Evolutionary conservation across 2,113 vertebrate genomes (phyloP).

Genomic region (Notothenia coriiceps): DNA sequence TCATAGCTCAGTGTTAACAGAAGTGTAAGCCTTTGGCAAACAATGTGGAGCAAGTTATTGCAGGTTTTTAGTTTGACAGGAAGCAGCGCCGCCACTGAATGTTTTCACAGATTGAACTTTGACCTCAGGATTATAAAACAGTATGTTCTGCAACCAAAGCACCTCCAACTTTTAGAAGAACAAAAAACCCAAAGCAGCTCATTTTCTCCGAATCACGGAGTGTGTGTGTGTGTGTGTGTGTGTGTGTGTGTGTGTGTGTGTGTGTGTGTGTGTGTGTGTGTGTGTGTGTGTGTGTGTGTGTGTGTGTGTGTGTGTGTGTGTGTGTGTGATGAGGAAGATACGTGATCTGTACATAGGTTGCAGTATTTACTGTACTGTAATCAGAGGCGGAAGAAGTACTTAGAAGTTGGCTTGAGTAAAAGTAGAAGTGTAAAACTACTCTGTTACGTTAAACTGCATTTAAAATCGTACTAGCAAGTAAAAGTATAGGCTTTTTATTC

Average conservation of each 20-base stretch:
- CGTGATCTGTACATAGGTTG: too few relatives aligned
- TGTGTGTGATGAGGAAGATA: too few relatives aligned
- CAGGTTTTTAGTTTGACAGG: slow-evolving; percentile 1
- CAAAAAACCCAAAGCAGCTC: slow-evolving; percentile 7
- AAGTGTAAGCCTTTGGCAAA: neutral
- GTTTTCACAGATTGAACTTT: slow-evolving; percentile 4
- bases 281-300: too few relatives aligned
- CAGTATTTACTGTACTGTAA: neutral
- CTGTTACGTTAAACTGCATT: too few relatives aligned
- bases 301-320: too few relatives aligned
- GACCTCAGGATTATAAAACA: slow-evolving; percentile 18
- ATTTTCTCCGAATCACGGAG: neutral
- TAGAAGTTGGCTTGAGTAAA: too few relatives aligned
- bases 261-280: too few relatives aligned
- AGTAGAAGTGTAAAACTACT: too few relatives aligned
- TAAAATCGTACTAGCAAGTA: too few relatives aligned
- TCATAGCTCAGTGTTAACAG: neutral
- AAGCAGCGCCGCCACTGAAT: slow-evolving; percentile 10
- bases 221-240: slow-evolving; percentile 20
- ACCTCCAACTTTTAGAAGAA: slow-evolving; percentile 4
- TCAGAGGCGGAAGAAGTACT: too few relatives aligned
- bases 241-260: too few relatives aligned
- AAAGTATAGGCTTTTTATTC: too few relatives aligned
- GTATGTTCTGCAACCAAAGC: neutral
- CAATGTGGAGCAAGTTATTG: neutral